These are phyloP conservation scores for Trypoxylon attenuatum DNA, from an alignment of 2,888 invertebrate species.

Conservation along the genomic window DNA sequence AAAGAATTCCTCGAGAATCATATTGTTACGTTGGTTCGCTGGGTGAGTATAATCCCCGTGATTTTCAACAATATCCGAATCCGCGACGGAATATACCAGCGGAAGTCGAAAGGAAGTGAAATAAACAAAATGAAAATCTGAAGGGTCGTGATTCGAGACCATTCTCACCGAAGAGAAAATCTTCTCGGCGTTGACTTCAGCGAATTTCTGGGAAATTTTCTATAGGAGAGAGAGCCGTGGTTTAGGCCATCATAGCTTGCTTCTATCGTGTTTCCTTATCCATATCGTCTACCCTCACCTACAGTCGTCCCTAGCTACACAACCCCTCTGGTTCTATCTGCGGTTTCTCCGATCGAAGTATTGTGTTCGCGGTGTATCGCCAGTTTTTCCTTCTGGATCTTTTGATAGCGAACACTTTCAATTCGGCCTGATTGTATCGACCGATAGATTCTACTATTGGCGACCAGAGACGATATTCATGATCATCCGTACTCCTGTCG, in stretches of 20 bases:
- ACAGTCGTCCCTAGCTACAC: constrained; percentile 3
- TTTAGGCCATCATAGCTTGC: constrained; percentile 6
- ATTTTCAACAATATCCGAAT: too few species aligned
- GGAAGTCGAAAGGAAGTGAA: background rate
- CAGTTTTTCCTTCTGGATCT: constrained; percentile 2
- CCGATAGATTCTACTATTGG: constrained; percentile 8
- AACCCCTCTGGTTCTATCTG: background rate
- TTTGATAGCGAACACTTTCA: constrained; percentile 12
- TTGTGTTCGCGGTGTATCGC: constrained; percentile 23
- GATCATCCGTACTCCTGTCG: constrained; percentile 14
- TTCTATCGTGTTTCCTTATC: constrained; percentile 12
- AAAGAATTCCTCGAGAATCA: too few species aligned
- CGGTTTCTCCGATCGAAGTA: constrained; percentile 21
- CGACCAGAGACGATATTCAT: constrained; percentile 30
- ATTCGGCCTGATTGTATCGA: constrained; percentile 32
- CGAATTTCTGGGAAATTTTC: constrained; percentile 23
- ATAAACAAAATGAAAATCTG: constrained; percentile 1
- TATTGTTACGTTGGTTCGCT: too few species aligned
- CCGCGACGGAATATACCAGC: too few species aligned
- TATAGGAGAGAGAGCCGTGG: background rate
- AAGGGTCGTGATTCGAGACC: constrained; percentile 1
- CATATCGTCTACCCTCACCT: constrained; percentile 3
- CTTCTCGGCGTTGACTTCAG: constrained; percentile 13
- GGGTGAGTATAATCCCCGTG: too few species aligned
- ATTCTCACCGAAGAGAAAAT: background rate